Evolutionary conservation across 2,113 vertebrate genomes (phyloP).

Genomic region (Jaculus jaculus): DNA sequence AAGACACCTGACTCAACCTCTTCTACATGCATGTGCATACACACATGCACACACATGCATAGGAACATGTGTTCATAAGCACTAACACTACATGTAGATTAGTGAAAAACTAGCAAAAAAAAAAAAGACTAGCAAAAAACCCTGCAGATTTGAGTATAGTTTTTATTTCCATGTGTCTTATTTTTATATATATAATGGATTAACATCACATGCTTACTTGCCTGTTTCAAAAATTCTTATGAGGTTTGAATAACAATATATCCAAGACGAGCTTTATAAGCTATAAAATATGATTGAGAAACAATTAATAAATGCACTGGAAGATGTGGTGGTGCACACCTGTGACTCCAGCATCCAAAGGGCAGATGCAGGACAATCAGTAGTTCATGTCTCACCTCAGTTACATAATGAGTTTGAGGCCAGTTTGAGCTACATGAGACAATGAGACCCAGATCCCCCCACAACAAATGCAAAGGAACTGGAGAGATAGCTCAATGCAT

Average conservation of each 20-base stretch:
- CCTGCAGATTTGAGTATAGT: neutral
- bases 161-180: conserved; percentile 22
- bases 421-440: neutral
- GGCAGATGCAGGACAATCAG: neutral
- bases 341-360: neutral
- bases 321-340: neutral
- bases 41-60: too few species aligned
- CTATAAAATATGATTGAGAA: conserved; percentile 3
- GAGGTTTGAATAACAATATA: conserved; percentile 20
- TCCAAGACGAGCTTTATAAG: conserved; percentile 37
- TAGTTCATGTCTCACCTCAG: neutral
- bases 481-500: too few species aligned
- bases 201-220: neutral
- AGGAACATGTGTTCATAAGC: too few species aligned
- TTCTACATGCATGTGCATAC: too few species aligned
- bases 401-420: neutral
- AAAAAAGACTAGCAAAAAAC: too few species aligned
- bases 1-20: too few species aligned
- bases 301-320: conserved; percentile 33
- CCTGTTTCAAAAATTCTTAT: conserved; percentile 18
- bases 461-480: too few species aligned
- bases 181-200: conserved; percentile 12
- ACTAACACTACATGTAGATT: too few species aligned
- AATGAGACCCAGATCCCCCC: too few species aligned
- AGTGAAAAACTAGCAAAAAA: too few species aligned